Percentiles rank a stretch among this genome's conserved stretches.
phyloP scores from a whole-genome alignment of 2,797 vertebrate genomes.

The Adrianichthys oophorus region DNA sequence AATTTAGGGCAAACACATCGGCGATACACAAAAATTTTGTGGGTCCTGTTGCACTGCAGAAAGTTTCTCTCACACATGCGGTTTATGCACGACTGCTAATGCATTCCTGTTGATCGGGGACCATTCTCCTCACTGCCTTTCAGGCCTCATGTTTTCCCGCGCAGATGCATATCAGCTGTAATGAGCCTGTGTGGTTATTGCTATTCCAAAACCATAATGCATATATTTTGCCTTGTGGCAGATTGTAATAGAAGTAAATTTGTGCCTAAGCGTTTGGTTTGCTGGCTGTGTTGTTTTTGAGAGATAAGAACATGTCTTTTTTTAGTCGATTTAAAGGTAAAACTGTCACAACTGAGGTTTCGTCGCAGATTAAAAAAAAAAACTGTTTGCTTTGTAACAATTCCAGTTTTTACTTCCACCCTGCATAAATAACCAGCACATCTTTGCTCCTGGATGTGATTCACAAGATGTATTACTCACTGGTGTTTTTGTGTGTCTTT shows the following conservation, averaged over 20 bases:
- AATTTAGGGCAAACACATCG: conserved; percentile 27
- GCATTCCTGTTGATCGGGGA: conserved; percentile 37
- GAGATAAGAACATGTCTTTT: neutral
- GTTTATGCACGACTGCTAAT: conserved; percentile 14
- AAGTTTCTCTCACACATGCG: neutral
- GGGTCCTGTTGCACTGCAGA: conserved; percentile 5
- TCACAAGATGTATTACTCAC: neutral
- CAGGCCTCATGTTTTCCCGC: conserved; percentile 47
- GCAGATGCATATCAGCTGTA: conserved; percentile 57
- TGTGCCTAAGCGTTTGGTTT: conserved; percentile 25
- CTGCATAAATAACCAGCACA: conserved; percentile 6
- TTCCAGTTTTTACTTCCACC: neutral
- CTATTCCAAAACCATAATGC: conserved; percentile 49
- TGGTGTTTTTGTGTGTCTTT: conserved; percentile 3
- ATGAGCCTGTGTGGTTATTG: conserved; percentile 40
- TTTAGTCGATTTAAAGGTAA: too few species aligned
- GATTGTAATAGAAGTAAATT: conserved; percentile 47
- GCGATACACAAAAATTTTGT: conserved; percentile 44
- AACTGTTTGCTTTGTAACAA: conserved; percentile 5
- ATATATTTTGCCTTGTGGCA: conserved; percentile 39
- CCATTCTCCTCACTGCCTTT: conserved; percentile 50
- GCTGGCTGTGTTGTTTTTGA: conserved; percentile 12
- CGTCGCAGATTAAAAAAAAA: too few species aligned
- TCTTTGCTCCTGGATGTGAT: neutral
- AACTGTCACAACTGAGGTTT: too few species aligned